Evolutionary conservation across 2,113 vertebrate species (phyloP), one percentile per base, ranked within the genome.

Genomic region (Onychorhynchus coronatus): DNA sequence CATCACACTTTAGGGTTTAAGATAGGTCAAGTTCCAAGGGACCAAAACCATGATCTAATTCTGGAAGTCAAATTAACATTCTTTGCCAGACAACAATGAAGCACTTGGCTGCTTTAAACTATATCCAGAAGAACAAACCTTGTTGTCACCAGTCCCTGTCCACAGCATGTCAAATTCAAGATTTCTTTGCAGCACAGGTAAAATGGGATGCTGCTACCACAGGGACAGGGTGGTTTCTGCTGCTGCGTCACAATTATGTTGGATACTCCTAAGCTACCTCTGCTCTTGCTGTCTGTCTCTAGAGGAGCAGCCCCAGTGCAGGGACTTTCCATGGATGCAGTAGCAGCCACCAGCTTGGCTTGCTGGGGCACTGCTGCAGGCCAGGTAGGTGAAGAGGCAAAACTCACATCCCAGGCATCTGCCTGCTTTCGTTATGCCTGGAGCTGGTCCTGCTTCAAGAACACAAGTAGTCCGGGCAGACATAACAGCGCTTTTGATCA

Each of bases 11-110:
- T 3, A 70, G 31, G 6, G 56, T 75, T 89, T 78, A 79, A 85
- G 62, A 65, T 27, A 53, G 39, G 46, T 91, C 0, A 1, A 19
- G 12, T 88, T 93, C 47, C 24, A 72, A 66, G 23, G 42, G 11
- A 21, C 19, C 16, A 70, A 58, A 73, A 58, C 44, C 7, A 22
- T 0, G 0, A 18, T 39, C 30, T 61, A 44, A 56, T 27, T 79
- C 19, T 61, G 24, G 18, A 35, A 76, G 24, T 46, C 53, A 86
- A 86, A 76, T 20, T 19, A 61, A 4, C 1, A 0, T 72, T 88
- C 58, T 83, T 74, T 88, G 19, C 42, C 41, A 47, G 30, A 39
- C 10, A 63, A 39, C 21, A 11, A 16, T 31, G 3, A 8, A 83
- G 19, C 41, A 77, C 25, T 21, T n/a, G 53, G 3, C 25, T 76